Conservation (phyloP, 2,113 vertebrate genomes). For the Rousettus leschenaultii region DNA sequence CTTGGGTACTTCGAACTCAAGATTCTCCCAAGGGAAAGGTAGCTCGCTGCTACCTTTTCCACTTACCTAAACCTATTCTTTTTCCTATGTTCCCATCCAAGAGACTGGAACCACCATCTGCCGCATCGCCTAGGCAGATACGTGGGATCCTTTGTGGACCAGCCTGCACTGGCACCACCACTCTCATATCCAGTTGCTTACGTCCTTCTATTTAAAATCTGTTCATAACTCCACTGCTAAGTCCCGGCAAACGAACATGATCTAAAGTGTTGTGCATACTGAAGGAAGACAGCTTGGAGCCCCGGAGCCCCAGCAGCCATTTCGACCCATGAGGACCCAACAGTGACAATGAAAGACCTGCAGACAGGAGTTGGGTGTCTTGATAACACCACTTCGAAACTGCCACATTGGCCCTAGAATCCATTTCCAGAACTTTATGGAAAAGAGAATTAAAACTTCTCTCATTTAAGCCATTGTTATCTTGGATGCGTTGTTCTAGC, state of each 20-base stretch:
- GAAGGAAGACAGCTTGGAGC: neutral
- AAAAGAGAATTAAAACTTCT: neutral
- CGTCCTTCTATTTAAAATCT: neutral
- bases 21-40: neutral
- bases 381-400: neutral
- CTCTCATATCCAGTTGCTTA: neutral
- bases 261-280: neutral
- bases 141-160: neutral
- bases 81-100: neutral
- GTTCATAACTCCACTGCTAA: neutral
- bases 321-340: neutral
- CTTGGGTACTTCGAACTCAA: neutral
- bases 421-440: neutral
- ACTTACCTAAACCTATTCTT: neutral
- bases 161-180: accelerated
- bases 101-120: neutral
- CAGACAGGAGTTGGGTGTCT: neutral
- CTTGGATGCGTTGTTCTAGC: neutral
- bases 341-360: neutral
- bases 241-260: neutral
- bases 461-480: neutral
- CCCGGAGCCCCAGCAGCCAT: neutral
- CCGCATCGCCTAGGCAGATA: neutral
- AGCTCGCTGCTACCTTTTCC: neutral
- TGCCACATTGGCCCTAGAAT: neutral